Percentiles rank a stretch among this genome's conserved stretches.
Evolutionary conservation across 2,797 vertebrate species (phyloP).

Genomic region (Gymnoscopelus braueri): DNA sequence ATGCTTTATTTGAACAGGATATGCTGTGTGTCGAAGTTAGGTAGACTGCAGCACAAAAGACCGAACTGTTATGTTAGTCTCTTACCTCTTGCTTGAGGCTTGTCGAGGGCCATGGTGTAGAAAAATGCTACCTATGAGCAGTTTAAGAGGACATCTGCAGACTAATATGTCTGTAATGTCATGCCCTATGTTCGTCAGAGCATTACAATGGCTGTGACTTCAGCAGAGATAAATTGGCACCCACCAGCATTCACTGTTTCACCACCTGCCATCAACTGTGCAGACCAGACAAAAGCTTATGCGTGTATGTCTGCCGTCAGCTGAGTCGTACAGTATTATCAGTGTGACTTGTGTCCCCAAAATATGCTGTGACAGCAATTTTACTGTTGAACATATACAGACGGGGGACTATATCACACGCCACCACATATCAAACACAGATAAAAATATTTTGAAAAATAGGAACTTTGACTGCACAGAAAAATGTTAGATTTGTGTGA

Average conservation of each 20-base stretch:
- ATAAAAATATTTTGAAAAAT: not conserved
- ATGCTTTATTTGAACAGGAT: constrained; percentile 7
- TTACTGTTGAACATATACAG: constrained; percentile 37
- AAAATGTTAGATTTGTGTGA: too few relatives aligned
- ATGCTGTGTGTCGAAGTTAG: not conserved
- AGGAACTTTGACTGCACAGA: constrained; percentile 13
- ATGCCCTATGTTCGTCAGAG: constrained; percentile 12
- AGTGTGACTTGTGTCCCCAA: constrained; percentile 35
- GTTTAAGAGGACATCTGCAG: constrained; percentile 10
- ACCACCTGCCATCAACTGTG: constrained; percentile 22
- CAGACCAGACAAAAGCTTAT: constrained; percentile 53
- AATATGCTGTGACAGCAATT: constrained; percentile 60
- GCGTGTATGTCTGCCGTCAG: constrained; percentile 40
- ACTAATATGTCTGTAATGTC: constrained; percentile 22
- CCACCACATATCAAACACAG: constrained; percentile 14
- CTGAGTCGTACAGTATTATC: constrained; percentile 28
- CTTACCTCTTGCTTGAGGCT: not conserved
- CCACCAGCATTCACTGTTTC: not conserved
- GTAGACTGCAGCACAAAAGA: constrained; percentile 2
- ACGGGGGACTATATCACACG: constrained; percentile 37
- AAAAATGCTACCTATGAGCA: constrained; percentile 9
- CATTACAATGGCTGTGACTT: constrained; percentile 19
- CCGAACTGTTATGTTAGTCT: not conserved
- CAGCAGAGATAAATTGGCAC: constrained; percentile 19
- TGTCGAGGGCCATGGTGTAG: not conserved